These are phyloP conservation scores for Chlorops oryzae DNA, from an alignment of 1,140 invertebrate genomes.

Conservation along the genomic window DNA sequence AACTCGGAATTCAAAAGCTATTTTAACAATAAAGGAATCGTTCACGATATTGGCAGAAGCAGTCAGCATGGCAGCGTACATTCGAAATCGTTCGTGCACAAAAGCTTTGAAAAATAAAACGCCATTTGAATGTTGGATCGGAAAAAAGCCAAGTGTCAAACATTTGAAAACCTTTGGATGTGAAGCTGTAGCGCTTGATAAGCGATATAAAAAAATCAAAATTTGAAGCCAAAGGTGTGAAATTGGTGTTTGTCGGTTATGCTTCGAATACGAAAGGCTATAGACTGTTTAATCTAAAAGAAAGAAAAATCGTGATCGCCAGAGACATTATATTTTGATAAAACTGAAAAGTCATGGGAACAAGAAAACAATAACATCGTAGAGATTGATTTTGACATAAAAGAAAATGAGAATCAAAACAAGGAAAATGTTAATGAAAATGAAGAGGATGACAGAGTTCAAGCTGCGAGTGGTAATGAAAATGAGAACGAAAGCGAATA, in stretches of 20 bases:
- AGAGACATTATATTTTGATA: slow-evolving; percentile 12
- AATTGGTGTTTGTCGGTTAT: slow-evolving; percentile 26
- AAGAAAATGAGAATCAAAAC: too few relatives aligned
- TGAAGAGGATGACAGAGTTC: not conserved
- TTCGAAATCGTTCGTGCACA: slow-evolving; percentile 41
- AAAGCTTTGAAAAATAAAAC: slow-evolving; percentile 24
- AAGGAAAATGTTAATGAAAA: not conserved
- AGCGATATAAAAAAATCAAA: slow-evolving; percentile 23
- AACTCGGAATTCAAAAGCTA: too few relatives aligned
- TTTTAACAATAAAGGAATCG: too few relatives aligned
- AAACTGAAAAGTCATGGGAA: not conserved
- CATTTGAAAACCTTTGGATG: slow-evolving; percentile 32
- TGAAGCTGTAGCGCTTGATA: slow-evolving; percentile 22
- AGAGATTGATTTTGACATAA: too few relatives aligned
- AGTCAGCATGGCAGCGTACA: too few relatives aligned
- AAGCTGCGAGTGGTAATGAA: not conserved
- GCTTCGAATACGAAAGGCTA: slow-evolving; percentile 25
- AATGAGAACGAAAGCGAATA: not conserved
- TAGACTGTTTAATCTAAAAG: slow-evolving; percentile 27
- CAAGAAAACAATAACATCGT: too few relatives aligned
- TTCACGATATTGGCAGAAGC: too few relatives aligned
- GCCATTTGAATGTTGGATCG: slow-evolving; percentile 36
- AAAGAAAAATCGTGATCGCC: slow-evolving; percentile 23
- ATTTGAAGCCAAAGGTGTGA: slow-evolving; percentile 18
- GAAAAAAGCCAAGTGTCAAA: slow-evolving; percentile 22